These are phyloP conservation scores for Pammene fasciana DNA, from an alignment of 2,888 invertebrate genomes.

Conservation along the genomic window DNA sequence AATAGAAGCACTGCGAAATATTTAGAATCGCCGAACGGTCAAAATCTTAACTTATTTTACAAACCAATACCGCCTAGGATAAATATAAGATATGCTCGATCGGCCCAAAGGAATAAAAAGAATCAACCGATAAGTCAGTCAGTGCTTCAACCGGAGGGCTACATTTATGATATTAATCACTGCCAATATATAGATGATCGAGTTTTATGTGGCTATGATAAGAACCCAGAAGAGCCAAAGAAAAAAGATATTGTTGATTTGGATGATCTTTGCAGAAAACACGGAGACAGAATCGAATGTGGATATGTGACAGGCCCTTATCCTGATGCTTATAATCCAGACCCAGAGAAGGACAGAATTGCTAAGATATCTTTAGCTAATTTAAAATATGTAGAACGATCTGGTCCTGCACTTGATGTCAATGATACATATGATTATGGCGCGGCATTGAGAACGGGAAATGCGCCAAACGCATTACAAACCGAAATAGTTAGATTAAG, in stretches of 20 bases:
- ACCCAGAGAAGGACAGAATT: constrained; percentile 21
- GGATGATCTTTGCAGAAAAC: constrained; percentile 18
- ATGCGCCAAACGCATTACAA: neutral
- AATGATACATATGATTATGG: constrained; percentile 7
- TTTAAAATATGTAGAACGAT: constrained; percentile 7
- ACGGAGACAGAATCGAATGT: constrained; percentile 21
- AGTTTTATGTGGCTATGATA: constrained; percentile 20
- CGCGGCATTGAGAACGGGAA: neutral
- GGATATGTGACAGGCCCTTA: constrained; percentile 14
- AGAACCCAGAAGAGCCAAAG: constrained; percentile 8
- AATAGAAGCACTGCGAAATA: neutral
- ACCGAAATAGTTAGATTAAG: constrained; percentile 8
- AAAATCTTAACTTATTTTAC: neutral
- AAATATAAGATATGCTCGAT: neutral
- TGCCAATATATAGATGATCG: constrained; percentile 24
- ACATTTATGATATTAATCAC: constrained; percentile 17
- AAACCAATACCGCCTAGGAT: neutral
- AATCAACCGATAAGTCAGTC: neutral
- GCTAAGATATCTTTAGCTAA: constrained; percentile 13
- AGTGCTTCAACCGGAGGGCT: constrained; percentile 20
- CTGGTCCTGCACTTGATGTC: neutral
- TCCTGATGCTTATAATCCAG: constrained; percentile 22
- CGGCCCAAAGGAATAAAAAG: neutral
- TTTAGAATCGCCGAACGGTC: neutral
- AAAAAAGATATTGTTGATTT: constrained; percentile 24